phyloP scores from a whole-genome alignment of 2,888 invertebrate species.

The Eupelmus urozonus region DNA sequence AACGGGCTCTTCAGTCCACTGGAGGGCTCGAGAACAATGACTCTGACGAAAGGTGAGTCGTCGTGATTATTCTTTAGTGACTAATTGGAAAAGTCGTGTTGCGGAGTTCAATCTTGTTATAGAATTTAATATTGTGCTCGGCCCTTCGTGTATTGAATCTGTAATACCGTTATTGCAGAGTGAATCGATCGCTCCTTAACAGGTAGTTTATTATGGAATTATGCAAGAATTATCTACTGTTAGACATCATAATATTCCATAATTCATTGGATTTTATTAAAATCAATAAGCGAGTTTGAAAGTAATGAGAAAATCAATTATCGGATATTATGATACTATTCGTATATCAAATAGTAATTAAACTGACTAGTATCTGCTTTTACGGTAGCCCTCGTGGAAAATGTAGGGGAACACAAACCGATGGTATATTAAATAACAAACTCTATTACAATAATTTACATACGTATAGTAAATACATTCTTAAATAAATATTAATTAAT shows the following conservation, averaged over 20 bases:
- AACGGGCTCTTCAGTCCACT: slow-evolving; percentile 94
- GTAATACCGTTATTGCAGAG: background rate
- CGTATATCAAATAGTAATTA: background rate
- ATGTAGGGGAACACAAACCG: too few relatives aligned
- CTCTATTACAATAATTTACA: too few relatives aligned
- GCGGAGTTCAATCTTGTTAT: too few relatives aligned
- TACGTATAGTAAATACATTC: too few relatives aligned
- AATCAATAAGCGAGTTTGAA: background rate
- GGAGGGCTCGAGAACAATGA: slow-evolving; percentile 91
- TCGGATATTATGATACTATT: background rate
- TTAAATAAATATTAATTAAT: too few relatives aligned
- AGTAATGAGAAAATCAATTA: background rate
- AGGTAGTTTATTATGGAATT: background rate
- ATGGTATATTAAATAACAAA: too few relatives aligned
- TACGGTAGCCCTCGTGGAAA: too few relatives aligned
- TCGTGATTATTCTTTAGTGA: background rate
- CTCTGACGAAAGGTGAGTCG: slow-evolving; percentile 84
- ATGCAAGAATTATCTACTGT: background rate
- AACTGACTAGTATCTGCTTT: background rate
- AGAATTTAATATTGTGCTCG: too few relatives aligned
- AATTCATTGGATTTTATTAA: slow-evolving; percentile 11
- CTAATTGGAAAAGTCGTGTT: too few relatives aligned
- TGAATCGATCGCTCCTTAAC: background rate
- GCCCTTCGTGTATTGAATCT: too few relatives aligned
- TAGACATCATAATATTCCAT: background rate